Conservation (phyloP, 1,140 invertebrate species). For the Cyclargus thomasi region DNA sequence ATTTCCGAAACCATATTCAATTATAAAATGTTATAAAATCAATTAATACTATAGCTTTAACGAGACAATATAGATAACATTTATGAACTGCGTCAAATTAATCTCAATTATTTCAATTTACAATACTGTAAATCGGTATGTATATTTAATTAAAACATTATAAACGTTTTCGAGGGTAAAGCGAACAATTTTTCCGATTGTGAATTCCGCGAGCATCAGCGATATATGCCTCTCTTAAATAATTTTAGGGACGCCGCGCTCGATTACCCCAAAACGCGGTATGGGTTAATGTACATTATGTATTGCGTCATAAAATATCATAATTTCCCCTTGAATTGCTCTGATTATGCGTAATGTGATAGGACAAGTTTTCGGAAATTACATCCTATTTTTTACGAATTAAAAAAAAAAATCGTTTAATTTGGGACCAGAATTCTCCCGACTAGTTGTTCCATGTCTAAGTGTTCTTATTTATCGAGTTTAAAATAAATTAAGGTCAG, state of each 20-base stretch:
- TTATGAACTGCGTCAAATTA: no score
- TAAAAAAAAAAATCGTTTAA: no score
- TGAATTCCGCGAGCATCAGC: neutral
- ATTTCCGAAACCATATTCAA: no score
- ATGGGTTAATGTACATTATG: slow-evolving; percentile 1
- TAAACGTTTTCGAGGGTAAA: neutral
- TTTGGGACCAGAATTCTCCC: no score
- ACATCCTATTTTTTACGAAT: no score
- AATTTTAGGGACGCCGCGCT: neutral
- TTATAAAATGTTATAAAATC: no score
- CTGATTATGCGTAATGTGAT: neutral
- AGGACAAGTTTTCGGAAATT: neutral
- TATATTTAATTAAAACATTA: no score
- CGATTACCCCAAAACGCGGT: neutral
- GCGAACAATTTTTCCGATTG: neutral
- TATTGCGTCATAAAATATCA: slow-evolving; percentile 1
- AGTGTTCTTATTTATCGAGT: neutral
- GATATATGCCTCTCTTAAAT: neutral
- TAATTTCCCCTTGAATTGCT: neutral
- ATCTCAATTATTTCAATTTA: no score
- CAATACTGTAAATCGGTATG: no score
- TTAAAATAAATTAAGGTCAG: neutral
- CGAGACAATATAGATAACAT: no score
- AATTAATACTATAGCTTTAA: no score
- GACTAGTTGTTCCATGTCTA: no score